Conservation (phyloP, 2,113 vertebrate genomes). For the Agelaius tricolor region DNA sequence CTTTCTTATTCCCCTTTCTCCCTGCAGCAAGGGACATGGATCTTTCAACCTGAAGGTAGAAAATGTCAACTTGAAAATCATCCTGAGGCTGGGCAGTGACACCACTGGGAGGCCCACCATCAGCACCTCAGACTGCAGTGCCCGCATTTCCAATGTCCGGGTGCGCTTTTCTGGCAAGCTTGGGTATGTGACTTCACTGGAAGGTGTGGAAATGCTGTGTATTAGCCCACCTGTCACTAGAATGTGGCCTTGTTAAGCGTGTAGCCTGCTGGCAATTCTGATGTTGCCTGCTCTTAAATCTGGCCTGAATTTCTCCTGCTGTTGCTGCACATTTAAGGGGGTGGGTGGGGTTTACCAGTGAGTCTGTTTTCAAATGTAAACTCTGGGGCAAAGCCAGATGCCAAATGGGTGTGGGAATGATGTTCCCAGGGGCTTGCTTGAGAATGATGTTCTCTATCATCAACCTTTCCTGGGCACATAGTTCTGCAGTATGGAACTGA, state of each 20-base stretch:
- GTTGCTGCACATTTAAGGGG: neutral
- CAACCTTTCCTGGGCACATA: neutral
- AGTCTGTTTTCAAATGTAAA: neutral
- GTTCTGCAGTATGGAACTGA: neutral
- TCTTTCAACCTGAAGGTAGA: slow-evolving; percentile 21
- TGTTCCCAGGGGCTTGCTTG: rapidly evolving
- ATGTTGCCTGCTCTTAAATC: neutral
- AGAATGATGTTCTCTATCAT: neutral
- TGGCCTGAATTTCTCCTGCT: neutral
- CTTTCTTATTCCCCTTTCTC: neutral
- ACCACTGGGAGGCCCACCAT: neutral
- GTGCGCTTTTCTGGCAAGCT: neutral
- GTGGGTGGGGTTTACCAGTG: neutral
- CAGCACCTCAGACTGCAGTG: neutral
- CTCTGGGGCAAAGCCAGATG: neutral
- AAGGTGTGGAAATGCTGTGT: rapidly evolving
- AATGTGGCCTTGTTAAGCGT: neutral
- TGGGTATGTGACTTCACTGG: slow-evolving; percentile 13
- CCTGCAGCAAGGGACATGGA: slow-evolving; percentile 23
- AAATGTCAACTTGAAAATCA: neutral
- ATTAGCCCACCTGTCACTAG: neutral
- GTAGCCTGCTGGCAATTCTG: neutral
- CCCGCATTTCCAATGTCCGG: neutral
- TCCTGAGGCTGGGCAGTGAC: neutral
- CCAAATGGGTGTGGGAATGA: neutral